Conservation (phyloP, 2,797 vertebrate species). For the Typhlichthys eigenmanni region DNA sequence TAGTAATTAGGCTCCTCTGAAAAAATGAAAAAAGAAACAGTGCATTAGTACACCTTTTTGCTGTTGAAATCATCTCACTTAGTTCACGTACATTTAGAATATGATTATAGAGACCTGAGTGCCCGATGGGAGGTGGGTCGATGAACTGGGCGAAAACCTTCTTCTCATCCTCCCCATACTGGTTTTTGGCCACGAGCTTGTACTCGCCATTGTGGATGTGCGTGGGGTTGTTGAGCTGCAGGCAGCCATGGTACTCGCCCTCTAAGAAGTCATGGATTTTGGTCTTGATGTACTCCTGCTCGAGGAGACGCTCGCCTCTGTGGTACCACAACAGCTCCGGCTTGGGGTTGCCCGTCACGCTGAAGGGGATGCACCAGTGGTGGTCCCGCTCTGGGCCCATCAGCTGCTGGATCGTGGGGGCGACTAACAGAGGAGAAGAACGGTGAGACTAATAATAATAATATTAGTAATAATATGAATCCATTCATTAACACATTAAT, state of each 20-base stretch:
- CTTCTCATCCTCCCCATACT: slow-evolving; percentile 86
- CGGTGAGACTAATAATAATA: slow-evolving; percentile 24
- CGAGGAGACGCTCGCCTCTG: slow-evolving; percentile 79
- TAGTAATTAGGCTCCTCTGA: slow-evolving; percentile 45
- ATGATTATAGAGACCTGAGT: slow-evolving; percentile 38
- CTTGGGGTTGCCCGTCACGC: slow-evolving; percentile 92
- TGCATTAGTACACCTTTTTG: slow-evolving; percentile 12
- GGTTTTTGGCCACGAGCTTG: slow-evolving; percentile 87
- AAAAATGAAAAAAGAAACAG: slow-evolving; percentile 4
- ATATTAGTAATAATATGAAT: too few species aligned
- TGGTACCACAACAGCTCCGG: slow-evolving; percentile 92
- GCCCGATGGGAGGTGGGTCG: slow-evolving; percentile 79
- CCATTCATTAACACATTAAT: too few species aligned
- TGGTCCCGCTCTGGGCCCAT: slow-evolving; percentile 85
- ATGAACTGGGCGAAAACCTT: slow-evolving; percentile 90
- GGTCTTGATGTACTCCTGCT: slow-evolving; percentile 90
- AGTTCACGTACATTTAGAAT: too few species aligned
- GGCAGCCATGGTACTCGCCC: slow-evolving; percentile 94
- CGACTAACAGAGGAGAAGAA: slow-evolving; percentile 80
- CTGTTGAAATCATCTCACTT: too few species aligned
- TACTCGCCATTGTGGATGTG: slow-evolving; percentile 96
- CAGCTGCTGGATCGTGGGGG: slow-evolving; percentile 91
- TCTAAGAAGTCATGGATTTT: slow-evolving; percentile 85
- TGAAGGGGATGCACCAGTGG: slow-evolving; percentile 99
- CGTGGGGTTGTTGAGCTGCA: slow-evolving; percentile 93